Evolutionary conservation across 2,113 vertebrate genomes (phyloP).

Genomic region (Hemicordylus capensis): DNA sequence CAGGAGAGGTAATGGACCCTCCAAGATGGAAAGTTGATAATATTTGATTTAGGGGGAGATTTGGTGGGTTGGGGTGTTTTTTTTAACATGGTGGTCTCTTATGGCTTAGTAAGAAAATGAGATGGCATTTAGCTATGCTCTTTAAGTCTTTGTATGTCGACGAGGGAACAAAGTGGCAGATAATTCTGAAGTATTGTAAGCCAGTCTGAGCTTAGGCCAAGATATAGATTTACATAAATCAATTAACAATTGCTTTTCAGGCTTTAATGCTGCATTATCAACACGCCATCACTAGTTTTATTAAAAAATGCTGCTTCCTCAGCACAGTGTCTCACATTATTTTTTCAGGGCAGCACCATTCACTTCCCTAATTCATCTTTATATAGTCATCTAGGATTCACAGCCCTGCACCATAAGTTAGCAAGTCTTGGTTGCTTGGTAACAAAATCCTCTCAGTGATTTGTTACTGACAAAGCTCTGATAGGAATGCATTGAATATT

Average conservation of each 20-base stretch:
- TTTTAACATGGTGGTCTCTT: background rate
- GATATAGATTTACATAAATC: constrained; percentile 12
- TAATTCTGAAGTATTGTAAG: background rate
- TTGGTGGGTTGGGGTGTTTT: no score
- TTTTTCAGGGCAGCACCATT: background rate
- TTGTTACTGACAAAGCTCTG: constrained; percentile 54
- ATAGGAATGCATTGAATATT: constrained; percentile 40
- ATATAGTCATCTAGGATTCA: constrained; percentile 52
- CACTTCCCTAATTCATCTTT: constrained; percentile 1
- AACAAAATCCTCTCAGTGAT: constrained; percentile 61
- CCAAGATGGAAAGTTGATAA: background rate
- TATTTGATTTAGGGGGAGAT: background rate
- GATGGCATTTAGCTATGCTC: background rate
- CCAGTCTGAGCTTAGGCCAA: background rate
- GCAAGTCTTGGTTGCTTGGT: constrained; percentile 64
- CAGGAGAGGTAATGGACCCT: background rate
- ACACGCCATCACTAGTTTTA: background rate
- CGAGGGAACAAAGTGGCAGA: background rate
- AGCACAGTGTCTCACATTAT: background rate
- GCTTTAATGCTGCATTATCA: background rate
- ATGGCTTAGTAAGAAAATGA: background rate
- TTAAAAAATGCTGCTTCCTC: constrained; percentile 5
- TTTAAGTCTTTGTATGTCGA: background rate
- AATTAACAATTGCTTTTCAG: constrained; percentile 29
- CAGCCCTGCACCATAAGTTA: constrained; percentile 42